These are phyloP conservation scores for Halcyon chelicuti DNA, from an alignment of 2,797 vertebrate genomes.

Conservation along the genomic window DNA sequence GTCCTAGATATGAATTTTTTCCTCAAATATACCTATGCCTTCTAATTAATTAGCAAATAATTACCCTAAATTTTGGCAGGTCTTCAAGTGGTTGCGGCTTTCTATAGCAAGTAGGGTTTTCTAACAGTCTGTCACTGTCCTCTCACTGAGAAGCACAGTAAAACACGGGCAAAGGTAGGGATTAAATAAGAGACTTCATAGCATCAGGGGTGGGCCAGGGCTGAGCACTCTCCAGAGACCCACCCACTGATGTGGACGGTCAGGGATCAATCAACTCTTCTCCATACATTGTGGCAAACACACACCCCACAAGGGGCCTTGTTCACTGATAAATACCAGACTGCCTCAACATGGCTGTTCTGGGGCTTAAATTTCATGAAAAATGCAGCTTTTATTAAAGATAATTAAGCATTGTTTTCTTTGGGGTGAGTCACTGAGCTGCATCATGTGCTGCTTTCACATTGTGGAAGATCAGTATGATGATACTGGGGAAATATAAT, in stretches of 20 bases:
- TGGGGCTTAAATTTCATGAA: conserved; percentile 42
- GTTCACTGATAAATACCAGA: conserved; percentile 59
- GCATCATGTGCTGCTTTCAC: conserved; percentile 10
- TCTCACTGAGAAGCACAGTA: neutral
- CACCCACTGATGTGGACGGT: neutral
- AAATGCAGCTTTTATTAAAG: conserved; percentile 66
- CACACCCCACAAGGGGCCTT: neutral
- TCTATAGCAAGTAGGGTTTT: neutral
- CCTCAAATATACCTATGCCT: neutral
- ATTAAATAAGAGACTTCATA: neutral
- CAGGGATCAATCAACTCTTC: neutral
- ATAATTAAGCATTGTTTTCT: conserved; percentile 73
- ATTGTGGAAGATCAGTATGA: conserved; percentile 47
- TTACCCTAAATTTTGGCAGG: neutral
- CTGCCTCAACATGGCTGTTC: conserved; percentile 28
- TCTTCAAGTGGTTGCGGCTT: neutral
- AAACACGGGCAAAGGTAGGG: neutral
- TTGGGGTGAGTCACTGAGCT: conserved; percentile 62
- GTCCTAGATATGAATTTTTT: neutral
- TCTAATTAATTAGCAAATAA: neutral
- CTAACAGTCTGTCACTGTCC: neutral
- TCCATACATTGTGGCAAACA: neutral
- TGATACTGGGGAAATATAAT: conserved; percentile 48
- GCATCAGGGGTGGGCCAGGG: neutral
- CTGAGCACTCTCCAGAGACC: neutral